Evolutionary conservation across 1,140 invertebrate species (phyloP).

Genomic region (Ruditapes philippinarum): DNA sequence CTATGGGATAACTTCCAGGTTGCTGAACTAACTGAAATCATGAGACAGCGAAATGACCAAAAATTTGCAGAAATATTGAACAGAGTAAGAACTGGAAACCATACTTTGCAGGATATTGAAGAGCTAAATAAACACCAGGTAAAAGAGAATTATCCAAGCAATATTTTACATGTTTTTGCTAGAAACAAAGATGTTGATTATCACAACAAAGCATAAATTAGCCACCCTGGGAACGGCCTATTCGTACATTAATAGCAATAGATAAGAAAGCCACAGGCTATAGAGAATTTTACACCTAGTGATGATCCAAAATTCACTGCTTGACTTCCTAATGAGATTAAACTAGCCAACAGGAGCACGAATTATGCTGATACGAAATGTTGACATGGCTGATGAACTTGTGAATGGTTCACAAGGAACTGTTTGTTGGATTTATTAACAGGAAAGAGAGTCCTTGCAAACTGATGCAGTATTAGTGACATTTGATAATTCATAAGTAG

Average conservation of each 20-base stretch:
- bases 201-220: not conserved
- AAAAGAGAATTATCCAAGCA: not conserved
- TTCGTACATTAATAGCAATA: not conserved
- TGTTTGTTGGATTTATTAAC: constrained; percentile 47
- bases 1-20: not conserved
- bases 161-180: constrained; percentile 28
- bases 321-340: not conserved
- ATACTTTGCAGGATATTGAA: constrained; percentile 9
- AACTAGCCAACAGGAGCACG: constrained; percentile 47
- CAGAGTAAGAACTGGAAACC: not conserved
- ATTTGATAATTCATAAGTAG: constrained; percentile 16
- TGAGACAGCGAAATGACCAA: constrained; percentile 10
- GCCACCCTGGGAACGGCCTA: not conserved
- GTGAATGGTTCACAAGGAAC: constrained; percentile 66
- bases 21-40: not conserved
- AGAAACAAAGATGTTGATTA: constrained; percentile 41
- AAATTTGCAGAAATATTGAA: constrained; percentile 24
- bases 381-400: constrained; percentile 67
- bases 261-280: constrained; percentile 4
- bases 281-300: not conserved
- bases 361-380: constrained; percentile 64
- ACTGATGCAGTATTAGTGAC: constrained; percentile 35
- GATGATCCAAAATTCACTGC: constrained; percentile 15
- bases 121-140: not conserved
- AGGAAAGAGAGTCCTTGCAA: not conserved